These are phyloP conservation scores for Paratrypauchen microcephalus DNA, from an alignment of 2,797 vertebrate species.

Conservation along the genomic window DNA sequence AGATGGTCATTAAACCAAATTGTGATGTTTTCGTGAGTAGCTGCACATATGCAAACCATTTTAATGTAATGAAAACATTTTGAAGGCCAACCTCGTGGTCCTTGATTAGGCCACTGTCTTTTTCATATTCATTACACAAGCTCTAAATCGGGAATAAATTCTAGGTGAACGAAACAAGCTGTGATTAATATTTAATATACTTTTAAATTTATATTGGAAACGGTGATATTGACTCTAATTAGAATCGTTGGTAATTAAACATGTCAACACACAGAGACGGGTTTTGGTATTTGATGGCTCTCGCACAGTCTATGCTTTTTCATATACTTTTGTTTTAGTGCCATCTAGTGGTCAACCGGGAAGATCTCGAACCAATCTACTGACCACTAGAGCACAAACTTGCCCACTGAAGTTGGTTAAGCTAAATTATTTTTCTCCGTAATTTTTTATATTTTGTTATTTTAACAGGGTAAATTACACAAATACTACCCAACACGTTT, in stretches of 20 bases:
- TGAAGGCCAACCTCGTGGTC: background rate
- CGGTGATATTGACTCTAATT: background rate
- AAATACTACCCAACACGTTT: too few species aligned
- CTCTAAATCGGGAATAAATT: slow-evolving; percentile 11
- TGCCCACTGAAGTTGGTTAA: too few species aligned
- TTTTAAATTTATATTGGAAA: background rate
- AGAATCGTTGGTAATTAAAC: background rate
- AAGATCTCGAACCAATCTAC: too few species aligned
- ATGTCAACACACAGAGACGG: background rate
- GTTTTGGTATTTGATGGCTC: background rate
- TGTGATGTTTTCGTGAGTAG: background rate
- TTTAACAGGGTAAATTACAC: too few species aligned
- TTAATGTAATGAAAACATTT: background rate
- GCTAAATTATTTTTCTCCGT: too few species aligned
- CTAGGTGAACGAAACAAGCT: background rate
- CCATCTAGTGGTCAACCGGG: slow-evolving; percentile 31
- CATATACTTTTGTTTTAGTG: slow-evolving; percentile 15
- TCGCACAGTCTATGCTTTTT: too few species aligned
- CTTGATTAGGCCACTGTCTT: slow-evolving; percentile 27
- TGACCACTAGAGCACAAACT: too few species aligned
- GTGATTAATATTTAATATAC: background rate
- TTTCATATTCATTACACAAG: slow-evolving; percentile 38
- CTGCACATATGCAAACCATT: slow-evolving; percentile 10
- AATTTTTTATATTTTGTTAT: too few species aligned
- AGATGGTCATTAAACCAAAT: slow-evolving; percentile 5